These are phyloP conservation scores for Catamblyrhynchus diadema DNA, from an alignment of 2,797 vertebrate genomes.

Conservation along the genomic window DNA sequence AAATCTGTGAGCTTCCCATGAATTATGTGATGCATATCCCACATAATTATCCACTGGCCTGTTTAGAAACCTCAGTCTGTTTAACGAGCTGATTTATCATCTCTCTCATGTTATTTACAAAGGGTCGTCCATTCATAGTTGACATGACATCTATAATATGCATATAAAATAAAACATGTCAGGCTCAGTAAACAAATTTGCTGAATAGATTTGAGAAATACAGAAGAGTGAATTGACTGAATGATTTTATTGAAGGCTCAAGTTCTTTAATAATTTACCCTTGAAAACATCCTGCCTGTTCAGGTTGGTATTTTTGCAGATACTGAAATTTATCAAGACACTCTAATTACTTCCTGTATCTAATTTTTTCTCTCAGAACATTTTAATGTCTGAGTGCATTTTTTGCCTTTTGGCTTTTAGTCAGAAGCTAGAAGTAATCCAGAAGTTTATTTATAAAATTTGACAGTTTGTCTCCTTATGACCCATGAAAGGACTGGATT, in stretches of 20 bases:
- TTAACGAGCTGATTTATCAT: background rate
- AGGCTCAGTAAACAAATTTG: background rate
- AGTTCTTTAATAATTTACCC: background rate
- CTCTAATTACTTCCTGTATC: conserved; percentile 13
- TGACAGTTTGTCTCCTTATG: background rate
- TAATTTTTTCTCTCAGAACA: background rate
- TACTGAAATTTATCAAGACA: background rate
- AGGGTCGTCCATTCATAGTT: background rate
- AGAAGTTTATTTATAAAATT: conserved; percentile 34
- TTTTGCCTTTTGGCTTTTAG: conserved; percentile 1
- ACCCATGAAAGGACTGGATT: background rate
- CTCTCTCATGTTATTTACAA: background rate
- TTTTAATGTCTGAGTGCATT: background rate
- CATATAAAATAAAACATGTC: background rate
- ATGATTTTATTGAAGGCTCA: background rate
- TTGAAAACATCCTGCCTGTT: background rate
- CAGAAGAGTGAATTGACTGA: background rate
- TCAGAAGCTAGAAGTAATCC: conserved; percentile 38
- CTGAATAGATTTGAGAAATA: background rate
- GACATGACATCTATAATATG: background rate
- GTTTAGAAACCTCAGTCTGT: background rate
- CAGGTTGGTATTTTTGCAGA: background rate
- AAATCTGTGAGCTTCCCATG: background rate
- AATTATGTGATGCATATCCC: background rate
- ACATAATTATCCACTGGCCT: background rate